A percentile compares a stretch with the other conserved stretches of the same genome.
These are phyloP conservation scores for Mohoua ochrocephala DNA, from an alignment of 2,113 vertebrate genomes.

Conservation along the genomic window DNA sequence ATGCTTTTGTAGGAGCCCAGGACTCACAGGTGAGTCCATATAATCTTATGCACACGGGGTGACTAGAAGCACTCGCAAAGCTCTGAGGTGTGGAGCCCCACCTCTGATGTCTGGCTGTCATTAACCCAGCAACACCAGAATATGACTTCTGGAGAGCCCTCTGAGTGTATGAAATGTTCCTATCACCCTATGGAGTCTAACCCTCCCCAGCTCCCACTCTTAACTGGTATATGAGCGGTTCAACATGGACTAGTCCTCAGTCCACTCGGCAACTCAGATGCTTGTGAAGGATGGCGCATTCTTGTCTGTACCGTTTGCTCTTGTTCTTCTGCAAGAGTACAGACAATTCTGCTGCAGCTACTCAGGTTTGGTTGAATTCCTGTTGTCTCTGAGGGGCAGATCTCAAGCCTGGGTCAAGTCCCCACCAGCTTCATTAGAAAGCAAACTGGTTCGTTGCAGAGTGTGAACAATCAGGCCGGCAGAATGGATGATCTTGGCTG, in stretches of 20 bases:
- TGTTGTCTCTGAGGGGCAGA: background rate
- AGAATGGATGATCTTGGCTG: background rate
- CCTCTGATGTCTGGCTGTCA: background rate
- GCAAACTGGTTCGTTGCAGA: background rate
- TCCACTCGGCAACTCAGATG: background rate
- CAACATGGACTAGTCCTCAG: background rate
- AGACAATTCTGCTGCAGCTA: background rate
- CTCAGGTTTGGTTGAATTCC: background rate
- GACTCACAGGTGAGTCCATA: background rate
- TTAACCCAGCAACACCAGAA: background rate
- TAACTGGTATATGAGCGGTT: background rate
- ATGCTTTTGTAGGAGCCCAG: background rate
- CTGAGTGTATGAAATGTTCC: background rate
- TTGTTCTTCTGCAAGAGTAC: background rate
- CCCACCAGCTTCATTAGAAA: background rate
- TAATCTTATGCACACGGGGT: rapidly evolving
- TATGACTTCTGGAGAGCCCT: background rate
- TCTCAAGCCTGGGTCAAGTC: background rate
- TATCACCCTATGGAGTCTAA: background rate
- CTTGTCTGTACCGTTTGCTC: background rate
- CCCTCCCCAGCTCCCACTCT: background rate
- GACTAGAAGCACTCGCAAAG: background rate
- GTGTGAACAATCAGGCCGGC: background rate
- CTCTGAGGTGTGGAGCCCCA: background rate
- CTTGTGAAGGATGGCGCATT: background rate